phyloP scores from a whole-genome alignment of 2,113 vertebrate species.

The Hippocampus zosterae region DNA sequence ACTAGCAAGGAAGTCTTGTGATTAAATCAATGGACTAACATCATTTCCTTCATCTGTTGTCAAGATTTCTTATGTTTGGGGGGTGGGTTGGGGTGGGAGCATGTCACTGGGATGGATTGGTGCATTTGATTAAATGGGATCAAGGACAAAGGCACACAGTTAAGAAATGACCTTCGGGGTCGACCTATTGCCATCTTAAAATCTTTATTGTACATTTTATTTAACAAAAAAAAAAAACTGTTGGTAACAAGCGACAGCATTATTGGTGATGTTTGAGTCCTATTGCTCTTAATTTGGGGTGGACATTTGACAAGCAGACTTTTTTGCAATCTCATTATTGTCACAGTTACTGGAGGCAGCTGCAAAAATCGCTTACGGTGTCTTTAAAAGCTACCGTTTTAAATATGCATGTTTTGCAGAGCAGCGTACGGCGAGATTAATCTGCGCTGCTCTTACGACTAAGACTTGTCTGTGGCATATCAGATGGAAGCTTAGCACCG shows the following conservation, averaged over 20 bases:
- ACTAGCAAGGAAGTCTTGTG: background rate
- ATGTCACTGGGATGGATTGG: background rate
- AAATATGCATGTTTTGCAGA: slow-evolving; percentile 25
- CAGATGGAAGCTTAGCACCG: slow-evolving; percentile 51
- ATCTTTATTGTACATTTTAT: background rate
- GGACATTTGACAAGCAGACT: background rate
- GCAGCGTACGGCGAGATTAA: slow-evolving; percentile 46
- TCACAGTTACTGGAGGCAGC: slow-evolving; percentile 11
- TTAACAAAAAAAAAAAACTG: too few relatives aligned
- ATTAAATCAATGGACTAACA: background rate
- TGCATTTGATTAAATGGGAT: background rate
- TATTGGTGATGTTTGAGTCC: too few relatives aligned
- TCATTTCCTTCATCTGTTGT: background rate
- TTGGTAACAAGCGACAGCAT: too few relatives aligned
- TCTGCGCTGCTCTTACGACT: slow-evolving; percentile 31
- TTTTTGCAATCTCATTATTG: slow-evolving; percentile 5
- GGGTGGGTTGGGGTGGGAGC: too few relatives aligned
- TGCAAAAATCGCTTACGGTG: slow-evolving; percentile 23
- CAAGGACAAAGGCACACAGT: background rate
- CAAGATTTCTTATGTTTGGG: background rate
- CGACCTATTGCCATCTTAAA: background rate
- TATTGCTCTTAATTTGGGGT: background rate
- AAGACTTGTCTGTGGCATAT: slow-evolving; percentile 48
- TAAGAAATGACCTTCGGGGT: background rate
- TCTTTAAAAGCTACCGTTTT: slow-evolving; percentile 29